Evolutionary conservation across 2,797 vertebrate species (phyloP).

Genomic region (Sciurus vulgaris): DNA sequence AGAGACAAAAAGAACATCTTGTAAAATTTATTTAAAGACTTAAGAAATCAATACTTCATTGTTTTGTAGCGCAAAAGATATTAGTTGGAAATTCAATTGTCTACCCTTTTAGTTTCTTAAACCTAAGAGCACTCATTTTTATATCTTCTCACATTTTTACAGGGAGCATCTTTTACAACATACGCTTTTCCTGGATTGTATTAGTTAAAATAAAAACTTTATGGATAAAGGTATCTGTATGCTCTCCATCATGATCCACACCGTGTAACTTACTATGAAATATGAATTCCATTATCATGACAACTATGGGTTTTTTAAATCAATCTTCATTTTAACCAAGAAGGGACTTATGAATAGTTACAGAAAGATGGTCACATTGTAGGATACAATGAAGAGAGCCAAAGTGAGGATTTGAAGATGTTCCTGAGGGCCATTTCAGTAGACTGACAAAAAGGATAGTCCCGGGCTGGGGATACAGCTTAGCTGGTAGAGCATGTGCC

Average conservation of each 20-base stretch:
- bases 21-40: background rate
- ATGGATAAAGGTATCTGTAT: background rate
- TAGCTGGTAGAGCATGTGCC: no score
- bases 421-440: background rate
- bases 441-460: background rate
- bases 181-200: background rate
- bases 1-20: background rate
- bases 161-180: background rate
- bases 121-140: background rate
- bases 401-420: background rate
- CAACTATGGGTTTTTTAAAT: background rate
- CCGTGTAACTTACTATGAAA: background rate
- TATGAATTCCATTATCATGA: background rate
- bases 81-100: background rate
- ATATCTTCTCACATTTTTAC: background rate
- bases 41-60: background rate
- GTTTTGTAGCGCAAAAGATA: background rate
- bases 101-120: background rate
- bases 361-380: background rate
- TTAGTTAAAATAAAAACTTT: background rate
- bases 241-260: background rate
- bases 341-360: background rate
- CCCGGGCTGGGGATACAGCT: no score
- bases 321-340: slow-evolving; percentile 49
- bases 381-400: background rate